Conservation (phyloP, 92 coral and sea anemone genomes). For the Siderastrea radians region DNA sequence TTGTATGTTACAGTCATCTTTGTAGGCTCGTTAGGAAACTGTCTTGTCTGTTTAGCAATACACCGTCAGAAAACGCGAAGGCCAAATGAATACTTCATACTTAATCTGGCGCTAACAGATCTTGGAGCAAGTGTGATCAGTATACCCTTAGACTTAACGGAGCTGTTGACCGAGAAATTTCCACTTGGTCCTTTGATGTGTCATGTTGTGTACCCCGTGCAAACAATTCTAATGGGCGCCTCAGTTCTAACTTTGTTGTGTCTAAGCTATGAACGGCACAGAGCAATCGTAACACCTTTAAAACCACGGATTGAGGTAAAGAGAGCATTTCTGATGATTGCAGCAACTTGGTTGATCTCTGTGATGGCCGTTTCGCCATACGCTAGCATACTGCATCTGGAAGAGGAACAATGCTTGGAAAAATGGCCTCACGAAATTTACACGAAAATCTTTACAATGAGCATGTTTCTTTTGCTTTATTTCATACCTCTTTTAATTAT, state of each 20-base stretch:
- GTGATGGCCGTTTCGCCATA: conserved; percentile 73
- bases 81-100: conserved; percentile 70
- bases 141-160: conserved; percentile 73
- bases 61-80: conserved; percentile 43
- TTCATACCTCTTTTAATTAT: conserved; percentile 62
- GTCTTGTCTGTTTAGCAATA: conserved; percentile 67
- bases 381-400: conserved; percentile 55
- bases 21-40: conserved; percentile 61
- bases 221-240: conserved; percentile 73
- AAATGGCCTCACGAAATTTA: conserved; percentile 57
- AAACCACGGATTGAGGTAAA: conserved; percentile 55
- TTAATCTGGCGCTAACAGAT: conserved; percentile 78
- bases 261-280: conserved; percentile 72
- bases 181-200: conserved; percentile 70
- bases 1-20: conserved; percentile 58
- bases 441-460: conserved; percentile 55
- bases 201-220: conserved; percentile 77
- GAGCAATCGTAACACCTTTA: conserved; percentile 82
- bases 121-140: conserved; percentile 71
- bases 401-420: conserved; percentile 58
- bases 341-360: conserved; percentile 73
- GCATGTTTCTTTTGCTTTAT: conserved; percentile 66
- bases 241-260: conserved; percentile 78
- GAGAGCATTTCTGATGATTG: conserved; percentile 45
- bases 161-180: conserved; percentile 59